Conservation (phyloP, 2,797 vertebrate genomes). For the Gastrophryne carolinensis region DNA sequence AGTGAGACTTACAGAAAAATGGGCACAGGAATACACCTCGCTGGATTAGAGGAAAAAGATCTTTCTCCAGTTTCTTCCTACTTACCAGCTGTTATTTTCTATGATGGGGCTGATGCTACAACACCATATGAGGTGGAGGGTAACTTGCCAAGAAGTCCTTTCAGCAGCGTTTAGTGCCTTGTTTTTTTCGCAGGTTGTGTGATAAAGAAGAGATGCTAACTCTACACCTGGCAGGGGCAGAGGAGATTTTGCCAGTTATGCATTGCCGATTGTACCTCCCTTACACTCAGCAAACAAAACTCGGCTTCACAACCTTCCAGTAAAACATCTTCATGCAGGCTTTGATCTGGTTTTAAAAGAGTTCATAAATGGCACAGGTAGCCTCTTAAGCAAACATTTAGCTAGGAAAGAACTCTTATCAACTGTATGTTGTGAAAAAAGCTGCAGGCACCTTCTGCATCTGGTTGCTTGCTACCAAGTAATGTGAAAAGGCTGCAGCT, state of each 20-base stretch:
- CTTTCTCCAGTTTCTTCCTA: conserved; percentile 73
- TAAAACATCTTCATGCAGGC: conserved; percentile 58
- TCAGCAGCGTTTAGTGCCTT: conserved; percentile 63
- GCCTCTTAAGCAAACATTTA: conserved; percentile 63
- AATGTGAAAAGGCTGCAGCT: conserved; percentile 39
- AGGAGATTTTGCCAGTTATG: conserved; percentile 61
- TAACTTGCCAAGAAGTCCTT: conserved; percentile 59
- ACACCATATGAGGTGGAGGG: conserved; percentile 69
- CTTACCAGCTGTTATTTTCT: conserved; percentile 80
- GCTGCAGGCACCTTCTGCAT: conserved; percentile 48
- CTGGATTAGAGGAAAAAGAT: conserved; percentile 72
- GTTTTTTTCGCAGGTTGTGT: conserved; percentile 67
- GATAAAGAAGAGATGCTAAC: conserved; percentile 62
- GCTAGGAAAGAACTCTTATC: conserved; percentile 60
- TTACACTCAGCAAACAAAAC: conserved; percentile 55
- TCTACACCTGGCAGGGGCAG: conserved; percentile 65
- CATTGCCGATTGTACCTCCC: conserved; percentile 58
- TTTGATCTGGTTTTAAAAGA: conserved; percentile 65
- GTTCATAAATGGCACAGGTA: conserved; percentile 56
- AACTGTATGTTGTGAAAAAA: conserved; percentile 59
- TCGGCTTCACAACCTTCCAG: conserved; percentile 52
- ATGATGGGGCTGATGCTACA: conserved; percentile 63
- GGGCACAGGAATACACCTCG: conserved; percentile 72
- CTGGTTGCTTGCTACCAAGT: conserved; percentile 50
- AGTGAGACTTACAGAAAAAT: conserved; percentile 75